phyloP scores from a whole-genome alignment of 2,888 invertebrate genomes.

The Tuberolachnus salignus region DNA sequence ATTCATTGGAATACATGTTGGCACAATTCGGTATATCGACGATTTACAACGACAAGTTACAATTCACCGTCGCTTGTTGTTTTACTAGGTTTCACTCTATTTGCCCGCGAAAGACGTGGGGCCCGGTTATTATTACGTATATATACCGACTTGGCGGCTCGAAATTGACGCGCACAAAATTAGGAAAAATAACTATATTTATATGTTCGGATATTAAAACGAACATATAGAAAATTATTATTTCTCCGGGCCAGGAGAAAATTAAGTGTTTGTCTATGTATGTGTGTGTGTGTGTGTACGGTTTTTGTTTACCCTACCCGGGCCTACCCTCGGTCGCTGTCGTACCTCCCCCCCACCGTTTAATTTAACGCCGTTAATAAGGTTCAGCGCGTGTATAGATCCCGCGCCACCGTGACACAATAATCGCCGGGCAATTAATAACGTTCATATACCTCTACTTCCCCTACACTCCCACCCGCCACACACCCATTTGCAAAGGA shows the following conservation, averaged over 20 bases:
- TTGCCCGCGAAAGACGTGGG: too few species aligned
- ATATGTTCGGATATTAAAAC: background rate
- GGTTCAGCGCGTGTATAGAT: conserved; percentile 31
- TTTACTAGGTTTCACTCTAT: too few species aligned
- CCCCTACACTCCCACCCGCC: background rate
- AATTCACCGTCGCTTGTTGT: too few species aligned
- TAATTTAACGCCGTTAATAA: conserved; percentile 55
- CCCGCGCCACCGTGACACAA: conserved; percentile 31
- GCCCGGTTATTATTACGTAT: too few species aligned
- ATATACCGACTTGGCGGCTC: too few species aligned
- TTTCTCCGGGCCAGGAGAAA: conserved; percentile 21
- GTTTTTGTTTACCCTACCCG: conserved; percentile 41
- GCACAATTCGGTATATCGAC: too few species aligned
- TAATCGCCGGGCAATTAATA: conserved; percentile 51
- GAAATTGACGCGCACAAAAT: background rate
- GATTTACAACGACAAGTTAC: too few species aligned
- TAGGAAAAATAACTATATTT: background rate
- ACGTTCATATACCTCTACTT: conserved; percentile 31
- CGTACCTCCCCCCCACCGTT: conserved; percentile 11
- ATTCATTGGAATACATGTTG: too few species aligned
- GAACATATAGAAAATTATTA: conserved; percentile 3
- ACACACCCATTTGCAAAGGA: background rate
- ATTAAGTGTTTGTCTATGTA: too few species aligned
- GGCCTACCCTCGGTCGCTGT: too few species aligned
- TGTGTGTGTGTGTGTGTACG: background rate